phyloP scores from a whole-genome alignment of 2,888 invertebrate species.

The Lepidochrysops patricia region DNA sequence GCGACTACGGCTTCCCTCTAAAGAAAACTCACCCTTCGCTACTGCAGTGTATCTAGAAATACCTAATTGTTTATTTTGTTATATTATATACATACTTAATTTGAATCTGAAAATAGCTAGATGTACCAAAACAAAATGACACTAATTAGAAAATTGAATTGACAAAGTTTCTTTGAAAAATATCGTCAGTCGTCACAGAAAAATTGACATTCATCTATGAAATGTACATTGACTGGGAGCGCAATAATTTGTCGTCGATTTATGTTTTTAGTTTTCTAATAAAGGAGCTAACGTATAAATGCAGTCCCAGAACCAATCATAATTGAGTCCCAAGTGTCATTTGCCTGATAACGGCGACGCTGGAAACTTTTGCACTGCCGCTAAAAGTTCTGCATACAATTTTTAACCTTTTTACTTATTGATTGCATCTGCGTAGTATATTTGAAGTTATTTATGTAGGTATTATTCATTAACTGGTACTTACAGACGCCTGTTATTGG shows the following conservation, averaged over 20 bases:
- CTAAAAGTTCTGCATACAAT: slow-evolving; percentile 1
- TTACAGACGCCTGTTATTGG: too few species aligned
- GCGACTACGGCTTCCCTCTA: too few species aligned
- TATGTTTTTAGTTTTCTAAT: slow-evolving; percentile 13
- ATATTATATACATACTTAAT: too few species aligned
- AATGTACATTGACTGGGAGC: neutral
- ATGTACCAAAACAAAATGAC: neutral
- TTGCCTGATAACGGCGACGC: slow-evolving; percentile 28
- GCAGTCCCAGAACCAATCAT: slow-evolving; percentile 65
- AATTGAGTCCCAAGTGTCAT: slow-evolving; percentile 49
- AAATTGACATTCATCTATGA: slow-evolving; percentile 2
- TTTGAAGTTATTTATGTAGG: neutral
- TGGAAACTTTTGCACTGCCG: slow-evolving; percentile 2
- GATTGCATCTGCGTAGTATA: neutral
- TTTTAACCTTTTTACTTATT: neutral
- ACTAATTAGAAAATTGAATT: neutral
- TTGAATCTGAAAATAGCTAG: neutral
- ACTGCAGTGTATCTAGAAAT: too few species aligned
- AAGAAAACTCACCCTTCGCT: too few species aligned
- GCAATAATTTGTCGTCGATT: slow-evolving; percentile 10
- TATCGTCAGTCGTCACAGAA: neutral
- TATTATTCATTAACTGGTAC: too few species aligned
- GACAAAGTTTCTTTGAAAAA: neutral
- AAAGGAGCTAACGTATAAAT: slow-evolving; percentile 18
- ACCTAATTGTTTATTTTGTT: too few species aligned